Evolutionary conservation across 2,797 vertebrate species (phyloP).

Genomic region (Lemur catta): DNA sequence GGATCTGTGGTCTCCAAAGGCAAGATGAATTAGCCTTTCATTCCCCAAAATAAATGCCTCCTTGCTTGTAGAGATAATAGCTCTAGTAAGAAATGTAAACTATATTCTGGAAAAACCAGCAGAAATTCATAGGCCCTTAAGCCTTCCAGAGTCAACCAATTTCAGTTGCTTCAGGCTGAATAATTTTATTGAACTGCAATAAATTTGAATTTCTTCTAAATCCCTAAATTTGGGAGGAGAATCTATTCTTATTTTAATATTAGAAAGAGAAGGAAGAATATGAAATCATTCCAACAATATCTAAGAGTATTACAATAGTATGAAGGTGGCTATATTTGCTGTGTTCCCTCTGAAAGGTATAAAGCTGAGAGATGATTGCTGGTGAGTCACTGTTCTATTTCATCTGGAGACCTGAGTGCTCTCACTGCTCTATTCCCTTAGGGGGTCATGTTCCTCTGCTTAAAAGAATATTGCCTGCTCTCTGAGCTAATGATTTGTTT

Average conservation of each 20-base stretch:
- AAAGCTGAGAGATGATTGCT: slow-evolving; percentile 37
- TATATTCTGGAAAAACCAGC: slow-evolving; percentile 44
- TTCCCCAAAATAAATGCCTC: background rate
- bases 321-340: background rate
- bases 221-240: slow-evolving; percentile 27
- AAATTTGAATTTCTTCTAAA: slow-evolving; percentile 17
- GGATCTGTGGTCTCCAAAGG: background rate
- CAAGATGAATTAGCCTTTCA: slow-evolving; percentile 7
- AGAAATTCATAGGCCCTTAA: slow-evolving; percentile 32
- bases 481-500: slow-evolving; percentile 76
- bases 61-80: background rate
- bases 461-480: slow-evolving; percentile 71
- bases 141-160: slow-evolving; percentile 3
- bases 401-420: slow-evolving; percentile 54
- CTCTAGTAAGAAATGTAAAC: slow-evolving; percentile 12
- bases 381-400: slow-evolving; percentile 50
- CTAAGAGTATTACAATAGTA: background rate
- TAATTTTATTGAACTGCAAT: slow-evolving; percentile 22
- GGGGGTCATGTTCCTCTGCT: slow-evolving; percentile 68
- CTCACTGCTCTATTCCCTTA: slow-evolving; percentile 62
- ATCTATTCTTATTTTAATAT: background rate
- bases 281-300: background rate
- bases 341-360: background rate
- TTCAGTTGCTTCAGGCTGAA: slow-evolving; percentile 43
- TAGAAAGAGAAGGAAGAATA: background rate